Base-by-base conservation (phyloP, 2,888 invertebrate species). In the Teleiodes luculella region DNA sequence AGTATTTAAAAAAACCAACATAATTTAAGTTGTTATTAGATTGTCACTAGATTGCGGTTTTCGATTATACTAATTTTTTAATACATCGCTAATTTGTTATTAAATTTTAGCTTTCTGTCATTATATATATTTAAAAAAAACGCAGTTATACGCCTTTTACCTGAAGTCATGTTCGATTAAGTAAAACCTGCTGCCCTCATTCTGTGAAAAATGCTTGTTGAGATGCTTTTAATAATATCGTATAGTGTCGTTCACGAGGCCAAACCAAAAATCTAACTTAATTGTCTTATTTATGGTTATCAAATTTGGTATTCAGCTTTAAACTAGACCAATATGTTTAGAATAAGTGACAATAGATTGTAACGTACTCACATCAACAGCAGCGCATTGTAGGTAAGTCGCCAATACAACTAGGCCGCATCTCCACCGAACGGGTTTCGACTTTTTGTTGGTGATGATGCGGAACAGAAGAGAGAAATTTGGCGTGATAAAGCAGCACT, bases 391-490 rank as follows among this genome's bases (percentile, higher is more conserved):
- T 72, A 71, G 68, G 67, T 70, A 70, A 70, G 61, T 60, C 57
- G 69, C 63, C 65, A 70, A 65, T 69, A 72, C 80, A 85, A 78
- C 85, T 86, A 84, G 86, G 87, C 82, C 87, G 82, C 78, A 79
- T 74, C 75, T 78, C 80, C 74, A 79, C 75, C 70, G 65, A 86
- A 86, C 85, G 83, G 85, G 86, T 83, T 78, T 85, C 74, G 74
- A 80, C 76, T 86, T 87, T 87, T 87, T 87, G 84, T 86, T 82
- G 78, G 76, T 78, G 84, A 81, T 84, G 83, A 81, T 86, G 85
- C 84, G 83, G 80, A 83, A 84, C 86, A 82, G 82, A 83, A 79
- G 83, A 85, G 86, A 86, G 86, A 87, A 88, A 88, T 89, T 88
- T 74, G 84, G 83, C 76, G 76, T 83, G 86, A 84, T 83, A 81